Conservation (phyloP, 2,113 vertebrate genomes). For the Panthera uncia region DNA sequence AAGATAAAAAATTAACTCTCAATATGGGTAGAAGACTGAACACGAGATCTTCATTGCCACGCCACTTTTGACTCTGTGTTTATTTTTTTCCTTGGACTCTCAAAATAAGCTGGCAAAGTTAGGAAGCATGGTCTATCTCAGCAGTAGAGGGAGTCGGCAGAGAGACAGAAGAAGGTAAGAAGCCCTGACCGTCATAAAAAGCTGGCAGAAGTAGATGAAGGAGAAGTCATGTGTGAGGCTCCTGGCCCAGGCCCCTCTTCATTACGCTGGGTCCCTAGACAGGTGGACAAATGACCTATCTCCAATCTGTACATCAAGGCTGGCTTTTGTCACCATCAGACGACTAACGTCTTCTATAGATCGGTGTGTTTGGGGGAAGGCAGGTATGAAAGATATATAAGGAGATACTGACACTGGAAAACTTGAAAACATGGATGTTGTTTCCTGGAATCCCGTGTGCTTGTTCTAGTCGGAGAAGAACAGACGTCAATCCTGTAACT, state of each 20-base stretch:
- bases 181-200: neutral
- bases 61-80: neutral
- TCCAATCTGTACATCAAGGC: neutral
- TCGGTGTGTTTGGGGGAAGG: neutral
- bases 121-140: neutral
- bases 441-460: constrained; percentile 60
- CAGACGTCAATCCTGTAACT: constrained; percentile 53
- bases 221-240: neutral
- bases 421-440: constrained; percentile 12
- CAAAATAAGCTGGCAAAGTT: neutral
- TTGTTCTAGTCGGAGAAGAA: constrained; percentile 62
- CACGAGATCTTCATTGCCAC: neutral
- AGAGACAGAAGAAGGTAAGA: neutral
- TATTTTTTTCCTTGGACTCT: neutral
- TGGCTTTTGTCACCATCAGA: neutral
- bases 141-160: neutral
- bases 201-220: neutral
- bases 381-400: neutral
- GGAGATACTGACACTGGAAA: neutral
- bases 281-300: neutral
- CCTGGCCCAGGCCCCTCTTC: neutral
- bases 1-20: neutral
- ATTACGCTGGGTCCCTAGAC: neutral
- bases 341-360: neutral
- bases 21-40: neutral